Conservation (phyloP, 2,888 invertebrate genomes). For the Bunonema sp. region DNA sequence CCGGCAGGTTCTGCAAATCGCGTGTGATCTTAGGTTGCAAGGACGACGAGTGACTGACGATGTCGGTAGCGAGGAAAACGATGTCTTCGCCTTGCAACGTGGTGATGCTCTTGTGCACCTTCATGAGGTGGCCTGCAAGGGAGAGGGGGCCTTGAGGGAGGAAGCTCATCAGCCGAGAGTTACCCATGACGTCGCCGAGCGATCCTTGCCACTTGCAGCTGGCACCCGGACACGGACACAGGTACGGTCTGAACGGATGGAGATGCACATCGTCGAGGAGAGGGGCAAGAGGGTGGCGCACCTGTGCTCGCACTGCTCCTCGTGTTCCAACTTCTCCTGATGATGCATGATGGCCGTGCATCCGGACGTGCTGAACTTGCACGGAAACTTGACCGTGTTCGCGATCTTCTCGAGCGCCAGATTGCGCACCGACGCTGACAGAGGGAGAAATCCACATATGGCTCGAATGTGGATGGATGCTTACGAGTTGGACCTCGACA, state of each 20-base stretch:
- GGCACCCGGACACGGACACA: conserved; percentile 97
- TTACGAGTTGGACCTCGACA: conserved; percentile 76
- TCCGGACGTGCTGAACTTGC: conserved; percentile 88
- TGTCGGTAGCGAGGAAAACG: conserved; percentile 95
- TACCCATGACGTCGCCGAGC: conserved; percentile 93
- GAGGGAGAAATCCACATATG: no score
- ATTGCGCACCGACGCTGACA: conserved; percentile 81
- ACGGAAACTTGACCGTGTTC: conserved; percentile 91
- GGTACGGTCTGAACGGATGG: conserved; percentile 63
- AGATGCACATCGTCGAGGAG: no score
- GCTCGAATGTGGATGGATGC: no score
- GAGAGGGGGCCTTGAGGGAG: no score
- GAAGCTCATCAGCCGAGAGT: no score
- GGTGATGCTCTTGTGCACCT: conserved; percentile 77
- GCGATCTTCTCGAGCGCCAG: conserved; percentile 99
- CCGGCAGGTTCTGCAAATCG: conserved; percentile 96
- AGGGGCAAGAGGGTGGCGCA: no score
- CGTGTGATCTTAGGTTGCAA: no score
- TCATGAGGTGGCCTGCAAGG: conserved; percentile 88
- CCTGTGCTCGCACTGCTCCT: conserved; percentile 86
- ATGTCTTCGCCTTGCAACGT: conserved; percentile 97
- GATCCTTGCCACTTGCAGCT: conserved; percentile 98
- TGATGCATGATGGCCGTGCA: conserved; percentile 54
- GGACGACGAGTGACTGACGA: no score
- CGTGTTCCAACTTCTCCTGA: conserved; percentile 95